phyloP scores from a whole-genome alignment of 2,888 invertebrate species.

The Autographa pulchrina region DNA sequence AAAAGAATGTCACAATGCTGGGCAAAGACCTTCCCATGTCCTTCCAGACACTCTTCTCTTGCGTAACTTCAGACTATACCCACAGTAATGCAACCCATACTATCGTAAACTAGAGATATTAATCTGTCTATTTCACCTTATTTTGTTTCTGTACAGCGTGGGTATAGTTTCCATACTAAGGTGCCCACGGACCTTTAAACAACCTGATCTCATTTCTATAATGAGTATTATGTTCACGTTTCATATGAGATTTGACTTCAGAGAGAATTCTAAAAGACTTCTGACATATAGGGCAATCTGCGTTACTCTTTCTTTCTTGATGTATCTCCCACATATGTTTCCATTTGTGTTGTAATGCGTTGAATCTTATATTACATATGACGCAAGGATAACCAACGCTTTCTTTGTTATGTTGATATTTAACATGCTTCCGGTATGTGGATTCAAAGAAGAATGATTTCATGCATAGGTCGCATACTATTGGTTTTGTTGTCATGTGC shows the following conservation, averaged over 20 bases:
- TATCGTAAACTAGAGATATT: no score
- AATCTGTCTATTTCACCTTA: no score
- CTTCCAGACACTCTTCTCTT: no score
- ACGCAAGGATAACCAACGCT: conserved; percentile 46
- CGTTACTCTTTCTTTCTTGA: conserved; percentile 57
- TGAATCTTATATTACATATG: conserved; percentile 57
- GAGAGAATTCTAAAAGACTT: conserved; percentile 63
- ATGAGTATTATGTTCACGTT: no score
- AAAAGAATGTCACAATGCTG: no score
- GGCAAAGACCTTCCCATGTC: no score
- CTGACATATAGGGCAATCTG: conserved; percentile 71
- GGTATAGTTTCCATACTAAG: no score
- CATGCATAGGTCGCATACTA: conserved; percentile 60
- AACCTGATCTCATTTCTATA: no score
- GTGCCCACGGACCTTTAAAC: no score
- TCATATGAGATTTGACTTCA: conserved; percentile 66
- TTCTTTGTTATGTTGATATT: conserved; percentile 17
- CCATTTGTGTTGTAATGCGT: conserved; percentile 62
- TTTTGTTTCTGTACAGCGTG: no score
- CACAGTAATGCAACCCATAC: no score
- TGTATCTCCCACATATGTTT: conserved; percentile 74
- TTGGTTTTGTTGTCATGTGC: conserved; percentile 54
- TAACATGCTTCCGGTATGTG: conserved; percentile 56
- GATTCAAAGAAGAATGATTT: conserved; percentile 59
- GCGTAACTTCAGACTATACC: no score